Conservation (phyloP, 2,888 invertebrate genomes). For the Lochmaea crataegi region DNA sequence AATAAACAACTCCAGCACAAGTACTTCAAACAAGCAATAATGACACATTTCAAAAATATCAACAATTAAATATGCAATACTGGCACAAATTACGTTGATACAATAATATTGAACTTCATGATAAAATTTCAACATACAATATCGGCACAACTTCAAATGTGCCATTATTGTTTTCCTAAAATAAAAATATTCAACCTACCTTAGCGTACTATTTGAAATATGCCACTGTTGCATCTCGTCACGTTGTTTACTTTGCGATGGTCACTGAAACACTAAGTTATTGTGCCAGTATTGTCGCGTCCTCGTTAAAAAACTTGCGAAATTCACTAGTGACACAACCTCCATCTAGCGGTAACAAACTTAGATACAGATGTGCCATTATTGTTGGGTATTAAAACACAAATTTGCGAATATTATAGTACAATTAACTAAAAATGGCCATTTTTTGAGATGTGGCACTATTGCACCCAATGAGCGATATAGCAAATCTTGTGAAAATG, state of each 20-base stretch:
- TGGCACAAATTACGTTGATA: no score
- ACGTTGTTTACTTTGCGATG: neutral
- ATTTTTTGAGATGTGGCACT: neutral
- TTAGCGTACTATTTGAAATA: conserved; percentile 9
- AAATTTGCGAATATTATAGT: neutral
- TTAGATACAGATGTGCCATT: conserved; percentile 1
- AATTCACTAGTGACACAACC: conserved; percentile 7
- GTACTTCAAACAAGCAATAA: no score
- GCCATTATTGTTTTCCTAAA: neutral
- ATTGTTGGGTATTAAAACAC: neutral
- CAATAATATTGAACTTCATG: no score
- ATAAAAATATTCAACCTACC: neutral
- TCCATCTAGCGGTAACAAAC: neutral
- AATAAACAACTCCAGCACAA: no score
- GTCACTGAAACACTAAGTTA: neutral
- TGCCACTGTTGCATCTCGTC: neutral
- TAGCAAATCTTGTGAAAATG: no score
- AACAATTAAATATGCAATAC: no score
- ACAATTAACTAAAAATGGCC: neutral
- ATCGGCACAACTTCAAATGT: conserved; percentile 2
- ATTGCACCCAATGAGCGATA: neutral
- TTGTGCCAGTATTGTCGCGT: conserved; percentile 4
- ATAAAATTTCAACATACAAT: neutral
- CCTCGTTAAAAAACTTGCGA: neutral
- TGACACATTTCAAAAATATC: no score